Evolutionary conservation across 1,140 invertebrate species (phyloP).

Genomic region (Drosophila pallidifrons): DNA sequence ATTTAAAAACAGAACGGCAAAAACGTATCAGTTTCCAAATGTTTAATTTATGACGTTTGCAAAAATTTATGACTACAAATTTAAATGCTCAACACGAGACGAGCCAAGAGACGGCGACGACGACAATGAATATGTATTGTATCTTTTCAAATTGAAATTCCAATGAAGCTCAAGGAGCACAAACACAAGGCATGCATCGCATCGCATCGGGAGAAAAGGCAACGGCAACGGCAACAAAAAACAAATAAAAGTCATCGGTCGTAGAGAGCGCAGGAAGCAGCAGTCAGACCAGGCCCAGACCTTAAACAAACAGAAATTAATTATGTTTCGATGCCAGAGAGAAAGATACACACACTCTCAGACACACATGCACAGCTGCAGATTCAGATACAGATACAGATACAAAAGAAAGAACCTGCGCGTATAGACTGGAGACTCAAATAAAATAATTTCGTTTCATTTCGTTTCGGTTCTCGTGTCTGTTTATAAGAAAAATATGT

Average conservation of each 20-base stretch:
- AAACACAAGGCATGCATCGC: too few species aligned
- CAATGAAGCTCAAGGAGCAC: conserved; percentile 75
- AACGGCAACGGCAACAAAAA: conserved; percentile 37
- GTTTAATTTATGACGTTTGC: conserved; percentile 81
- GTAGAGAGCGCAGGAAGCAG: conserved; percentile 65
- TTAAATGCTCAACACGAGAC: conserved; percentile 70
- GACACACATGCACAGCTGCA: conserved; percentile 10
- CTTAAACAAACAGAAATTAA: conserved; percentile 84
- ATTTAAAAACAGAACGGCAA: conserved; percentile 35
- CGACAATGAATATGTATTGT: conserved; percentile 76
- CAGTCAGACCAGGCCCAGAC: conserved; percentile 70
- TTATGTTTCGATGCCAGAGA: conserved; percentile 77
- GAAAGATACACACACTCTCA: conserved; percentile 11
- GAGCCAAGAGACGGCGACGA: conserved; percentile 3
- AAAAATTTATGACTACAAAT: conserved; percentile 78
- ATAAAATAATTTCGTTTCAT: conserved; percentile 74
- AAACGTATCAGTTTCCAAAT: conserved; percentile 77
- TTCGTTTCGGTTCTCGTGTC: conserved; percentile 43
- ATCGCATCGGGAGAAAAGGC: conserved; percentile 10
- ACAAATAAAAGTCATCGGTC: conserved; percentile 59
- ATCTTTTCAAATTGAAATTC: conserved; percentile 73
- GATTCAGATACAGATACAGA: conserved; percentile 37
- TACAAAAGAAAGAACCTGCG: conserved; percentile 51
- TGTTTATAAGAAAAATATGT: conserved; percentile 84
- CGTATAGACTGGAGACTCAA: conserved; percentile 46